Evolutionary conservation across 2,797 vertebrate species (phyloP).

Genomic region (Molossus alvarezi): DNA sequence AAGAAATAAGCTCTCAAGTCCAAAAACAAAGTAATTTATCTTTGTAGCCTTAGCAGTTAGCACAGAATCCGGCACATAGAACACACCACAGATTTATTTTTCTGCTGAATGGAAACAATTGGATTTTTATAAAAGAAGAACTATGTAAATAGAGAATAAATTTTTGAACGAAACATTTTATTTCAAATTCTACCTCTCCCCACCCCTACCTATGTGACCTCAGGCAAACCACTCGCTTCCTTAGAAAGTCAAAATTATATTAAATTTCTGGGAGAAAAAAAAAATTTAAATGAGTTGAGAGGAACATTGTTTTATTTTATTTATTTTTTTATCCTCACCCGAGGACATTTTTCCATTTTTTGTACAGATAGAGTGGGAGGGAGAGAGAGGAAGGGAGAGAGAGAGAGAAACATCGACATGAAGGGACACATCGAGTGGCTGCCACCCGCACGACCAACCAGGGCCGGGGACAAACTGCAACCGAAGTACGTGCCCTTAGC

Average conservation of each 20-base stretch:
- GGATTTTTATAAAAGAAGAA: neutral
- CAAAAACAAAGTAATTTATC: constrained; percentile 68
- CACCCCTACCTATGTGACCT: neutral
- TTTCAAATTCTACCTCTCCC: constrained; percentile 1
- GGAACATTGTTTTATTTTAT: neutral
- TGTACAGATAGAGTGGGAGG: no score
- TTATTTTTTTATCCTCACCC: no score
- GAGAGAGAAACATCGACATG: no score
- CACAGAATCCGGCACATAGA: neutral
- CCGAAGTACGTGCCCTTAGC: no score
- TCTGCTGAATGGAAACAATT: constrained; percentile 20
- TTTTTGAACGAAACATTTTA: constrained; percentile 49
- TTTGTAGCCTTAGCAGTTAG: neutral
- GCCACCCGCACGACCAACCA: no score
- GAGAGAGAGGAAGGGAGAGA: no score
- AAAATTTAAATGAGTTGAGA: neutral
- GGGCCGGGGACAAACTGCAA: no score
- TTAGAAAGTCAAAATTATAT: constrained; percentile 6
- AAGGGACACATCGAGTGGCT: no score
- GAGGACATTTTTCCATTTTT: no score
- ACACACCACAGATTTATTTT: neutral
- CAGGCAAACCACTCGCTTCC: neutral
- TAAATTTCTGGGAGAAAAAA: constrained; percentile 32
- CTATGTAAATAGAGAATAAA: neutral
- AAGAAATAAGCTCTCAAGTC: constrained; percentile 51